Conservation (phyloP, 2,888 invertebrate genomes). For the Pheosia gnoma region DNA sequence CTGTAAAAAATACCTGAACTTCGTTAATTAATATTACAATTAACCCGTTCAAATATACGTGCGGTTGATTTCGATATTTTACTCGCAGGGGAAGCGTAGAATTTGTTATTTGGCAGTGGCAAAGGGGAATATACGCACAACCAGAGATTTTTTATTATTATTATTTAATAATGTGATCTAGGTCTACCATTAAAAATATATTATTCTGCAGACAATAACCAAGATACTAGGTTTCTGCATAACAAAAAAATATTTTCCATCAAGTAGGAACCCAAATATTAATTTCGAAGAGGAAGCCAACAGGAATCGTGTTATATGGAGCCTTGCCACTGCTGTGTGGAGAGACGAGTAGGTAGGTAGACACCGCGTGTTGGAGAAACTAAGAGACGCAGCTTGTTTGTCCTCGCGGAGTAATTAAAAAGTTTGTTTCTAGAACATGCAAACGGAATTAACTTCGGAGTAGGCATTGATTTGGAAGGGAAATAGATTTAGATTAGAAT, state of each 20-base stretch:
- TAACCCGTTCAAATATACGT: constrained; percentile 41
- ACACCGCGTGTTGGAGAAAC: constrained; percentile 58
- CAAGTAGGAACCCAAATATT: too few relatives aligned
- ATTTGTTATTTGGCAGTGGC: constrained; percentile 35
- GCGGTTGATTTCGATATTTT: constrained; percentile 51
- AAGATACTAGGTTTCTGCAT: too few relatives aligned
- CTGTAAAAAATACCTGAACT: constrained; percentile 41
- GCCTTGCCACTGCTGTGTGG: constrained; percentile 8
- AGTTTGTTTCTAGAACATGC: constrained; percentile 77
- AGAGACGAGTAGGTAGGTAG: constrained; percentile 58
- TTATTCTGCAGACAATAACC: too few relatives aligned
- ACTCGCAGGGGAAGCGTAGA: constrained; percentile 35
- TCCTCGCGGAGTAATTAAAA: constrained; percentile 83
- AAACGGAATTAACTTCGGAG: constrained; percentile 68
- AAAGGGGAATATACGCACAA: too few relatives aligned
- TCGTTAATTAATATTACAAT: constrained; percentile 47
- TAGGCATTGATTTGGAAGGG: constrained; percentile 63
- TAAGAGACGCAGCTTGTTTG: constrained; percentile 80
- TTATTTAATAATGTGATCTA: too few relatives aligned
- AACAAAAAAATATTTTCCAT: too few relatives aligned
- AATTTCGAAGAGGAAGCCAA: too few relatives aligned
- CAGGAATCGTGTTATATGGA: too few relatives aligned
- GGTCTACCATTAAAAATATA: too few relatives aligned
- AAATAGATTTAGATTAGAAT: constrained; percentile 58
- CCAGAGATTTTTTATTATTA: too few relatives aligned